Evolutionary conservation across 2,888 invertebrate species (phyloP).

Genomic region (Prosopocoilus inquinatus): DNA sequence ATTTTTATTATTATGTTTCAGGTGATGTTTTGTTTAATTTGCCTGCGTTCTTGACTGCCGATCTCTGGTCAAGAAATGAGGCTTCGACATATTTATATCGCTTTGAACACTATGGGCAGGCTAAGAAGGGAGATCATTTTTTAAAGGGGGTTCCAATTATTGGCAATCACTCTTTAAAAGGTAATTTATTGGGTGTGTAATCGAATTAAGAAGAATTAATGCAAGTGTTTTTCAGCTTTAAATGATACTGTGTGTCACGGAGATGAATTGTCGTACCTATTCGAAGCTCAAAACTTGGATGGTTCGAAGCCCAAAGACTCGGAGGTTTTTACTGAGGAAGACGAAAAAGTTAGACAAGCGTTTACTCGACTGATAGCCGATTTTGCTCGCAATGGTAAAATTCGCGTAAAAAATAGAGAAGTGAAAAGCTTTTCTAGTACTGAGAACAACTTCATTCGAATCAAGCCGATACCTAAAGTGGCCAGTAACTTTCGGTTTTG

Average conservation of each 20-base stretch:
- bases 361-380: slow-evolving; percentile 66
- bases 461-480: slow-evolving; percentile 52
- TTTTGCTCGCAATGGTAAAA: slow-evolving; percentile 60
- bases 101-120: slow-evolving; percentile 69
- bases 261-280: slow-evolving; percentile 71
- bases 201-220: slow-evolving; percentile 4
- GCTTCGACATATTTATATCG: slow-evolving; percentile 70
- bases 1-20: too few species aligned
- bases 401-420: slow-evolving; percentile 42
- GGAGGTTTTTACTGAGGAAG: slow-evolving; percentile 52
- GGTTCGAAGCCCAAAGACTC: slow-evolving; percentile 55
- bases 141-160: slow-evolving; percentile 66
- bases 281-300: slow-evolving; percentile 62
- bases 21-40: slow-evolving; percentile 76
- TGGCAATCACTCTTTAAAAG: slow-evolving; percentile 42
- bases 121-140: slow-evolving; percentile 62
- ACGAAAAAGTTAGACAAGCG: slow-evolving; percentile 62
- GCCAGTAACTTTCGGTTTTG: slow-evolving; percentile 59
- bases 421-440: slow-evolving; percentile 49
- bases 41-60: slow-evolving; percentile 69
- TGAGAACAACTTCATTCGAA: slow-evolving; percentile 57
- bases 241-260: slow-evolving; percentile 61
- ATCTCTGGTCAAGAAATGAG: slow-evolving; percentile 64
- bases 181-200: slow-evolving; percentile 22
- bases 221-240: slow-evolving; percentile 22